Conservation (phyloP, 2,113 vertebrate species). For the Condylura cristata region DNA sequence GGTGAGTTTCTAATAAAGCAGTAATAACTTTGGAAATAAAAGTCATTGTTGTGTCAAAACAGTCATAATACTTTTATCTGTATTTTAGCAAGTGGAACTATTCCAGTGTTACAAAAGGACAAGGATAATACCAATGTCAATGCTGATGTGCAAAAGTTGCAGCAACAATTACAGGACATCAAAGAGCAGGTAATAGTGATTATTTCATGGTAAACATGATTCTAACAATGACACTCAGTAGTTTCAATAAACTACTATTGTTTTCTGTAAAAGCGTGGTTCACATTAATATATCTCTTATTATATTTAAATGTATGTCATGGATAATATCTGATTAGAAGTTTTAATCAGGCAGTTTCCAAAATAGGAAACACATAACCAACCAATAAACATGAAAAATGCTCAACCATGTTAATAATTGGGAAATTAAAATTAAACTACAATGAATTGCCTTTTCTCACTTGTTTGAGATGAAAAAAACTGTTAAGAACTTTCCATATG, state of each 20-base stretch:
- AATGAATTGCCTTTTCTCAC: not conserved
- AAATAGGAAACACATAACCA: not conserved
- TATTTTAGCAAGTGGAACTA: constrained; percentile 94
- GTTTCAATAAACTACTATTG: not conserved
- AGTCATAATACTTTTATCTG: constrained; percentile 46
- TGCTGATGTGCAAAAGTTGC: constrained; percentile 98
- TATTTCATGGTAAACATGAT: not conserved
- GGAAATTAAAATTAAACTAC: not conserved
- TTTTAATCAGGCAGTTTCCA: not conserved
- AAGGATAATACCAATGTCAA: constrained; percentile 99
- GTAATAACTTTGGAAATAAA: not conserved
- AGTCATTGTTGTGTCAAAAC: not conserved
- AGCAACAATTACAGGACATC: constrained; percentile 99
- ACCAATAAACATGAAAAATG: not conserved
- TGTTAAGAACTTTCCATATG: not conserved
- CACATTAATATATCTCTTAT: not conserved
- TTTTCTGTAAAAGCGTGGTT: not conserved
- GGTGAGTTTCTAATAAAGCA: constrained; percentile 19
- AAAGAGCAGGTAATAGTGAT: constrained; percentile 94
- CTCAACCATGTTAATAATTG: not conserved
- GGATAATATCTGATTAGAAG: not conserved
- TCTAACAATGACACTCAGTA: not conserved
- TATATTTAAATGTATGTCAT: not conserved
- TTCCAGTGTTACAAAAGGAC: constrained; percentile 96
- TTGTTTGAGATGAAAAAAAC: not conserved